phyloP scores from a whole-genome alignment of 2,113 vertebrate species.

The Microcebus griseorufus region DNA sequence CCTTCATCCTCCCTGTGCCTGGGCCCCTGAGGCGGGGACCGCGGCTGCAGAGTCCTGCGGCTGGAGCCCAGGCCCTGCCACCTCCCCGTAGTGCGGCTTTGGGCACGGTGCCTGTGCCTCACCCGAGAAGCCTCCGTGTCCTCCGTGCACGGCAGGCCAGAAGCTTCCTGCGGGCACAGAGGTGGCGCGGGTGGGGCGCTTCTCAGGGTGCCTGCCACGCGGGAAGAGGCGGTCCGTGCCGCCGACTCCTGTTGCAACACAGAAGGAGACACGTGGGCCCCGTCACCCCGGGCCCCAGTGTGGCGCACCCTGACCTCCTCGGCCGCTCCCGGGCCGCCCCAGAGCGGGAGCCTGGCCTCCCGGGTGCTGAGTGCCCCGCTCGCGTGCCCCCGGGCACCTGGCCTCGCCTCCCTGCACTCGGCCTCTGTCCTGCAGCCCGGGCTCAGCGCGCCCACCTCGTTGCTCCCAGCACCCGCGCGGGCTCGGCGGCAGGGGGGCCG shows the following conservation, averaged over 20 bases:
- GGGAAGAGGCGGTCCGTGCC: neutral
- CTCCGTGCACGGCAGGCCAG: neutral
- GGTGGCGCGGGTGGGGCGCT: neutral
- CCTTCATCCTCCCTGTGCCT: neutral
- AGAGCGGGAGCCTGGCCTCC: neutral
- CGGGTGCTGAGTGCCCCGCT: neutral
- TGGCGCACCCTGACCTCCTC: neutral
- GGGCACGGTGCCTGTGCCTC: neutral
- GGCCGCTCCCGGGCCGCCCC: neutral
- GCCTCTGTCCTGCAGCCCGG: neutral
- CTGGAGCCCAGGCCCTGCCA: neutral
- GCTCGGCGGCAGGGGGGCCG: neutral
- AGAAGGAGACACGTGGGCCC: fast-evolving
- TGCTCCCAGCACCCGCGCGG: fast-evolving
- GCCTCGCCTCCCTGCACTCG: neutral
- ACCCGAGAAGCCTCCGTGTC: too few species aligned
- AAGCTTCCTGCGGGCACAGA: too few species aligned
- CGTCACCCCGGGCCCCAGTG: fast-evolving
- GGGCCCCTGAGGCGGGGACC: neutral
- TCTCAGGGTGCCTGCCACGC: fast-evolving
- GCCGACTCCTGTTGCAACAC: neutral
- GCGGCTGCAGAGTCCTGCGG: neutral
- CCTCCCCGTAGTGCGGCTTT: fast-evolving
- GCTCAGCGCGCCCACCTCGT: fast-evolving
- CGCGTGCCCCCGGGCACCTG: neutral